Evolutionary conservation across 2,113 vertebrate genomes (phyloP).

Genomic region (Callaeas wilsoni): DNA sequence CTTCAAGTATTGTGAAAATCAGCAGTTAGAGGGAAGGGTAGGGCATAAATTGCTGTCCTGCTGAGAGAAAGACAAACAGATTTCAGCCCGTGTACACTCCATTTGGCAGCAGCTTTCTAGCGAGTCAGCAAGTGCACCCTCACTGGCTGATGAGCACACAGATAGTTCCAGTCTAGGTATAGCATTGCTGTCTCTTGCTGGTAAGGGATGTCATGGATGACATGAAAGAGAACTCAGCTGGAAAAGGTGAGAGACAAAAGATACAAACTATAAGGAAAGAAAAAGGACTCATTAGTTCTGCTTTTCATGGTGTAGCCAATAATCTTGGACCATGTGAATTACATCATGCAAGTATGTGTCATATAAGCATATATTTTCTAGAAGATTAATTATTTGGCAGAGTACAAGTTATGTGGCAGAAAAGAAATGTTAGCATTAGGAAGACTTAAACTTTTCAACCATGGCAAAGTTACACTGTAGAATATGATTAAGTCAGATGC

Average conservation of each 20-base stretch:
- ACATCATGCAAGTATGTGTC: not conserved
- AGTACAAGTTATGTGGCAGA: not conserved
- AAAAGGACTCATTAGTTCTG: not conserved
- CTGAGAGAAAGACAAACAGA: slow-evolving; percentile 52
- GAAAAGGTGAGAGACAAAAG: slow-evolving; percentile 36
- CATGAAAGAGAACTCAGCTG: slow-evolving; percentile 3
- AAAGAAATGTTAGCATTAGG: not conserved
- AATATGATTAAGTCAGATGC: slow-evolving; percentile 6
- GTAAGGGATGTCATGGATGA: slow-evolving; percentile 14
- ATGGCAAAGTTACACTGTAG: slow-evolving; percentile 15
- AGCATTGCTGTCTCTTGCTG: not conserved
- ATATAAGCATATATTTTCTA: not conserved
- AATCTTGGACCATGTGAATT: not conserved
- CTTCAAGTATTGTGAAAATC: slow-evolving; percentile 31
- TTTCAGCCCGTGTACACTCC: not conserved
- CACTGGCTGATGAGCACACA: not conserved
- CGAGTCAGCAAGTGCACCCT: slow-evolving; percentile 31
- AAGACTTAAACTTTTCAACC: slow-evolving; percentile 36
- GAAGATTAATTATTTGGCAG: slow-evolving; percentile 2
- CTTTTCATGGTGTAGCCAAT: not conserved
- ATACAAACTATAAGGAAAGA: not conserved
- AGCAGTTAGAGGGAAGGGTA: slow-evolving; percentile 2
- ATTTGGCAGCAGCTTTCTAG: slow-evolving; percentile 55
- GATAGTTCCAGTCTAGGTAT: not conserved
- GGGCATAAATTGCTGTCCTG: not conserved